Base-by-base conservation (phyloP, 2,113 vertebrate genomes). In the Oophaga pumilio region DNA sequence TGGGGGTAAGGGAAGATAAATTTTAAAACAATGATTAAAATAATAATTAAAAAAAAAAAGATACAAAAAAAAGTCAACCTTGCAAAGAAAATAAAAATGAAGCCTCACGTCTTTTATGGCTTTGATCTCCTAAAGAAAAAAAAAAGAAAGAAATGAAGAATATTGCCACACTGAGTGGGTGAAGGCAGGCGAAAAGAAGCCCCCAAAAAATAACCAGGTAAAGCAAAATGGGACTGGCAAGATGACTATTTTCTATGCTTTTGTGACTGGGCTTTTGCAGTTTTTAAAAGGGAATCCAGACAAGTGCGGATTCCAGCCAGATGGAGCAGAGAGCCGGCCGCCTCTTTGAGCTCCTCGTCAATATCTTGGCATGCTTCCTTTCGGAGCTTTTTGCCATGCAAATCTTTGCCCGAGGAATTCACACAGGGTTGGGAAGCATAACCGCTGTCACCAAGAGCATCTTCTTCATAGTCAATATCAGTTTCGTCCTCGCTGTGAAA, bases 341-440 rank as follows among this genome's bases (percentile, higher is more conserved):
- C 98, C 89, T 99, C 98, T 90, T 99, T 99, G 86, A 99, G 93
- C 96, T 99, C 98, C 90, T 99, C 98, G 22, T 99, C 98, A 12
- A 99, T 95, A 92, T 99, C 98, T 10, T 95, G 95, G 89, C 96
- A 95, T 1, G 94, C 86, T 90, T 96, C 97, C 64, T 94, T 93
- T 0, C 95, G 89, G 6, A 91, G 93, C 91, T 95, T 96, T 91
- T 96, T 94, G 89, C 91, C 91, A 43, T 93, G 91, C 74, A 94
- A 94, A 82, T 91, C 94, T 89, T 95, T 95, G 84, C 90, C 90
- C 49, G 95, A 90, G 59, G 92, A 56, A 82, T 90, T 89, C 20
- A 49, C 89, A 53, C 93, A 91, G 1, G 93, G 90, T 89, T 93
- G 93, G 2, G 95, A 90, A 62, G 93, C 93, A 88, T 95, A 96